Base-by-base conservation (phyloP, 1,140 invertebrate genomes). In the Anastrepha obliqua region DNA sequence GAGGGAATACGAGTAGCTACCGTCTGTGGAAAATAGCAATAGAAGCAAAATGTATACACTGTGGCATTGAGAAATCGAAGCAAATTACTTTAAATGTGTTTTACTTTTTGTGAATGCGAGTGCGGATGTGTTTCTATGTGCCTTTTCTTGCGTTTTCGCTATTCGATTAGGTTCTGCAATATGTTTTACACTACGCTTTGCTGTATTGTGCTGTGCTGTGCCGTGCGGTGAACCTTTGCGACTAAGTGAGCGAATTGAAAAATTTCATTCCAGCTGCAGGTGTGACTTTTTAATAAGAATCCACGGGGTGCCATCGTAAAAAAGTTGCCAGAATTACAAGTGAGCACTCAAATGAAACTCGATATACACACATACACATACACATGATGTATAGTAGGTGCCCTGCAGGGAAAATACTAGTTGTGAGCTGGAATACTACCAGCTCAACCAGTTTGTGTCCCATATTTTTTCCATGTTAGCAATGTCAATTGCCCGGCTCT, bases 201-300 rank as follows among this genome's bases (percentile, higher is more conserved):
- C n/a, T n/a, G n/a, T n/a, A n/a, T n/a, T n/a, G n/a, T n/a, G n/a
- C 7, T 29, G 51, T 42, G 51, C 47, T 81, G 5, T 55, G 47
- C 44, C 55, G 17, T 81, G 51, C 42, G 74, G 74, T 55, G n/a
- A 29, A 81, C 74, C 51, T 51, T 81, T 81, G 42, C n/a, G 74
- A 55, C 44, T 74, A 7, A 20, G 13, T n/a, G 44, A 81, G n/a
- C 55, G 51, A 58, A 81, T 81, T 81, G 74, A 81, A 81, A 55
- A 55, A 60, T 86, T 86, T 86, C 58, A 86, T 62, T 42, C 3
- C 59, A n/a, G 29, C 58, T 60, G 85, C 85, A 86, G 85, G 85
- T 86, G 85, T 86, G 85, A 60, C 85, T 86, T 86, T 59, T 59
- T 59, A 86, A 86, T 86, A 60, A 86, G 62, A 86, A 86, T 86